These are phyloP conservation scores for Acanthococcus lagerstroemiae DNA, from an alignment of 2,888 invertebrate genomes.

Conservation along the genomic window DNA sequence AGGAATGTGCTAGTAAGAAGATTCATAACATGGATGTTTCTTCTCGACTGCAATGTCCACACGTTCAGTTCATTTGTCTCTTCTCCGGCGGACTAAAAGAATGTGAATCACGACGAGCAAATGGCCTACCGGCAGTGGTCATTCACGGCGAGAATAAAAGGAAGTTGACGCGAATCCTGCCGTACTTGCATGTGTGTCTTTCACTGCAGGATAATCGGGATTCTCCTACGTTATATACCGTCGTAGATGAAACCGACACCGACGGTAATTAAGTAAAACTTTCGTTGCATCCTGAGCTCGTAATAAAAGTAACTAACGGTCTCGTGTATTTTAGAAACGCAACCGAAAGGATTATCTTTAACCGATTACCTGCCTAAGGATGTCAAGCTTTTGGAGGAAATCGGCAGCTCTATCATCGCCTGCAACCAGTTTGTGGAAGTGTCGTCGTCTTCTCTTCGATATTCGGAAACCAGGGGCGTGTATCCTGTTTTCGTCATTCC, in stretches of 20 bases:
- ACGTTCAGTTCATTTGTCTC: conserved; percentile 1
- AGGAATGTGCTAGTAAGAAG: conserved; percentile 1
- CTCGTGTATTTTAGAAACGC: conserved; percentile 15
- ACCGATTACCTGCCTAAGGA: conserved; percentile 15
- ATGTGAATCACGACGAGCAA: conserved; percentile 7
- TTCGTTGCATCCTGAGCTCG: no score
- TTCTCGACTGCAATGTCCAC: background rate
- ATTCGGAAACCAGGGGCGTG: conserved; percentile 38
- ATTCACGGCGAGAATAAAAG: background rate
- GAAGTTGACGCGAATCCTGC: background rate
- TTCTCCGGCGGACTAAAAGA: conserved; percentile 15
- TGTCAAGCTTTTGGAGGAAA: conserved; percentile 7
- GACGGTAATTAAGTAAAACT: background rate
- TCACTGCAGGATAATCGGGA: background rate
- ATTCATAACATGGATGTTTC: conserved; percentile 3
- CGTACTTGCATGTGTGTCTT: background rate
- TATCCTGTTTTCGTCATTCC: conserved; percentile 43
- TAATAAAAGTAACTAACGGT: no score
- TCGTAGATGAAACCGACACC: background rate
- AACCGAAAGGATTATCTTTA: background rate
- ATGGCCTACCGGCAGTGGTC: background rate
- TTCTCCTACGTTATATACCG: conserved; percentile 8
- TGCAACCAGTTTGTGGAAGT: conserved; percentile 41
- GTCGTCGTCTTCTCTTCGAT: conserved; percentile 41
- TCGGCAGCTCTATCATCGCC: background rate